Base-by-base conservation (phyloP, 2,113 vertebrate species). In the Microtus montanus region DNA sequence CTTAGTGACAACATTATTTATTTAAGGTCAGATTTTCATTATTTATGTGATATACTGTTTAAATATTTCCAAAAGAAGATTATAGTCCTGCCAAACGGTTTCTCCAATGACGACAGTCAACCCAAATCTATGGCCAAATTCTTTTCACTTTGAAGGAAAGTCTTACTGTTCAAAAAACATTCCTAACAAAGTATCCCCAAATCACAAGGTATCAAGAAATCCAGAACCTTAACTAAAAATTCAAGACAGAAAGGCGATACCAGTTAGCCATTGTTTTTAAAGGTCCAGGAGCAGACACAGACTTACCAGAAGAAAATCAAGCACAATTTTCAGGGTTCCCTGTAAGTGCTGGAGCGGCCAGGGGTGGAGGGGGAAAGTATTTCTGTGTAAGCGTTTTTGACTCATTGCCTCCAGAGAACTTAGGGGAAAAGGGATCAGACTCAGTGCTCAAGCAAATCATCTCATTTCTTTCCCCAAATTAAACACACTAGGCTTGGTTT, bases 1-100 rank as follows among this genome's bases (percentile, higher is more conserved):
- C 63, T 95, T 74, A 83, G 66, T 82, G 92, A 94, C 52, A 93
- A 63, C 49, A 78, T 54, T 92, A 89, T 86, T 96, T 82, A 93
- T 73, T 96, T 95, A 96, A 95, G 89, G 92, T 90, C 61, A 61
- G 3, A 87, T 93, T 93, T 94, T 90, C 47, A 68, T 89, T 83
- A 64, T 70, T 91, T 94, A 58, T 80, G 91, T 78, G 44, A 38
- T 82, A 63, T 61, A 64, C 70, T 82, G 44, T 71, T 87, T 83
- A 95, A 95, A 75, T 93, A 64, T 91, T 95, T 88, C 94, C 73
- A 88, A 92, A 96, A 88, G 68, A 9, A 88, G 64, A 83, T 83
- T 70, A 82, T n/a, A 41, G 5, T 54, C 61, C 85, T 47, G 63
- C 74, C 78, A 96, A 93, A 74, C 92, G 24, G 68, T 88, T 96